A percentile compares a stretch with the other conserved stretches of the same genome.
Conservation (phyloP, 2,797 vertebrate species). For the Catharus ustulatus region DNA sequence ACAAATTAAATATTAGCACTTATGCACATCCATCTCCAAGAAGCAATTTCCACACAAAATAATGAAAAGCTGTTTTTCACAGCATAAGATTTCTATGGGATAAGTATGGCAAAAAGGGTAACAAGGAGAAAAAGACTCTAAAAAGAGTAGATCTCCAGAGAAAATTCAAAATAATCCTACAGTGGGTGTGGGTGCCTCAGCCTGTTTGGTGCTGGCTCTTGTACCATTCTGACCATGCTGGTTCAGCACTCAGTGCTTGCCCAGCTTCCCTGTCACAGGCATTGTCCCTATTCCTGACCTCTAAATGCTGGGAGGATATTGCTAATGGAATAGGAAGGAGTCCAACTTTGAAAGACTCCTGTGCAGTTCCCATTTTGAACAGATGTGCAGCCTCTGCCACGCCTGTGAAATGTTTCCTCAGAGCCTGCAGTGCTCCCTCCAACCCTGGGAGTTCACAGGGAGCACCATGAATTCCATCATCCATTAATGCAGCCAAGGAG, state of each 20-base stretch:
- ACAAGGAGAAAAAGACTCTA: no score
- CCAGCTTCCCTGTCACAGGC: neutral
- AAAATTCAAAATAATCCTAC: no score
- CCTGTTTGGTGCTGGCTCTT: neutral
- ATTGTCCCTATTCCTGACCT: neutral
- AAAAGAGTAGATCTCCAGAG: no score
- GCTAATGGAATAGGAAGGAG: neutral
- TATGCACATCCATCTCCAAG: no score
- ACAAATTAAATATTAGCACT: no score
- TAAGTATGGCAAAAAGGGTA: no score
- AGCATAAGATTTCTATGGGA: no score
- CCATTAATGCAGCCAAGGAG: neutral
- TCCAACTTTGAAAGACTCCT: neutral
- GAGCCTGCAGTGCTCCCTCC: neutral
- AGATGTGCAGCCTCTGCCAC: neutral
- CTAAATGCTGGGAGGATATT: neutral
- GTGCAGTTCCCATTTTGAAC: neutral
- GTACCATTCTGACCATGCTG: neutral
- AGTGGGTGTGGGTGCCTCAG: neutral
- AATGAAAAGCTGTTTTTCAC: no score
- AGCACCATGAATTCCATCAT: no score
- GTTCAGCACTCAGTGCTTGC: neutral
- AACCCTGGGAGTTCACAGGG: neutral
- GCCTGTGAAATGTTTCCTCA: neutral
- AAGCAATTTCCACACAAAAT: no score